Conservation (phyloP, 2,797 vertebrate species). For the Morus bassanus region DNA sequence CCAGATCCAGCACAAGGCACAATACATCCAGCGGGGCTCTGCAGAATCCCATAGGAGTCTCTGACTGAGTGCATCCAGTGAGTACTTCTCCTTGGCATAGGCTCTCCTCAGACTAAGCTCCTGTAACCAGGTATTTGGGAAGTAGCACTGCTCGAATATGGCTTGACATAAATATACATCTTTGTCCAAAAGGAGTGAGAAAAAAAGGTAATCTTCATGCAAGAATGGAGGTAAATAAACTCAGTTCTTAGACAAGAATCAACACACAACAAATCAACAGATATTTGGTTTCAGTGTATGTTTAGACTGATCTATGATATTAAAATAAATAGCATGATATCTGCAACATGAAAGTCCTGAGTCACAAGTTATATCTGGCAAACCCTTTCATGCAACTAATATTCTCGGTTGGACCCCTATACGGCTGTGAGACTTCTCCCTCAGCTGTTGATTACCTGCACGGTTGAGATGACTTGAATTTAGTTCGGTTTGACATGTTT, state of each 20-base stretch:
- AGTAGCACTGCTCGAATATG: background rate
- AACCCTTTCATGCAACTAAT: background rate
- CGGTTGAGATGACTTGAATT: background rate
- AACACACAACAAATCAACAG: background rate
- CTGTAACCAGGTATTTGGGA: background rate
- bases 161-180: background rate
- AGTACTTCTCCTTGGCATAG: background rate
- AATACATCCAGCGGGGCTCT: fast-evolving
- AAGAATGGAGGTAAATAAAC: background rate
- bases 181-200: background rate
- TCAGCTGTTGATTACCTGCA: background rate
- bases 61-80: background rate
- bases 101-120: background rate
- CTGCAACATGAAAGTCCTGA: too few relatives aligned
- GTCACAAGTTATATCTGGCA: background rate
- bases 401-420: background rate
- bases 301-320: background rate
- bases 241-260: background rate
- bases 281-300: background rate
- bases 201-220: background rate
- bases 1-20: background rate
- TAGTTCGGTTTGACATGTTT: background rate
- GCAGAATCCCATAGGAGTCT: background rate
- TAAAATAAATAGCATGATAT: background rate
- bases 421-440: background rate